Percentiles rank a stretch among this genome's conserved stretches.
Conservation (phyloP, 2,888 invertebrate genomes). For the Dusona sp. region DNA sequence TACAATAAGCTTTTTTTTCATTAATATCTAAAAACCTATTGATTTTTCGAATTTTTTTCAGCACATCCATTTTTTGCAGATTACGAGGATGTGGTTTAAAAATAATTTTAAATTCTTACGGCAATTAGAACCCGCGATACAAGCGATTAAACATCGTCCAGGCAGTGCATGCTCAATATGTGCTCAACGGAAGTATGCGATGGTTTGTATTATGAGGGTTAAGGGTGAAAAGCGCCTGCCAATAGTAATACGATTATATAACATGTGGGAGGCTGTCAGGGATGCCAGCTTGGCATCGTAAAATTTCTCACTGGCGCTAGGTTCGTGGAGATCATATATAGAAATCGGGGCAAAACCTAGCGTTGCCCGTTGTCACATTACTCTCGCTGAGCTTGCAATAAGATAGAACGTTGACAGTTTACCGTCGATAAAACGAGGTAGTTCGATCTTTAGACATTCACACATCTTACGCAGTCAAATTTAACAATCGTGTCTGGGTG, state of each 20-base stretch:
- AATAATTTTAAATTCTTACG: no score
- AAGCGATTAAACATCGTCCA: no score
- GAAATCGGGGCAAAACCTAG: conserved; percentile 27
- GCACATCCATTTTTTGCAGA: no score
- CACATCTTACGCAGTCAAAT: conserved; percentile 1
- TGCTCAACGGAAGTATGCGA: no score
- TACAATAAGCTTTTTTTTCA: no score
- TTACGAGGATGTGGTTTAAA: no score
- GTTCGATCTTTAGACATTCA: conserved; percentile 5
- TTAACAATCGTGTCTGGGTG: conserved; percentile 25
- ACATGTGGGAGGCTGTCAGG: not conserved
- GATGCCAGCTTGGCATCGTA: conserved; percentile 1
- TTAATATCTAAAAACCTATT: no score
- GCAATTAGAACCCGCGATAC: no score
- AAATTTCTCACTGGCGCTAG: not conserved
- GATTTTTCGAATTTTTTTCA: no score
- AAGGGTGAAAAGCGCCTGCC: not conserved
- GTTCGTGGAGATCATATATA: conserved; percentile 10
- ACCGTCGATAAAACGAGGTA: conserved; percentile 57
- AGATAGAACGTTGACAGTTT: conserved; percentile 54
- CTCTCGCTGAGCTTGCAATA: conserved; percentile 38
- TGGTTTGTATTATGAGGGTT: no score
- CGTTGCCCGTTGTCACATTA: conserved; percentile 39
- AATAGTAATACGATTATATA: not conserved
- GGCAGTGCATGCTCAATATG: no score